These are phyloP conservation scores for Agelas oroides DNA, from an alignment of 37 sponge, comb jelly and placozoan species.

Conservation along the genomic window DNA sequence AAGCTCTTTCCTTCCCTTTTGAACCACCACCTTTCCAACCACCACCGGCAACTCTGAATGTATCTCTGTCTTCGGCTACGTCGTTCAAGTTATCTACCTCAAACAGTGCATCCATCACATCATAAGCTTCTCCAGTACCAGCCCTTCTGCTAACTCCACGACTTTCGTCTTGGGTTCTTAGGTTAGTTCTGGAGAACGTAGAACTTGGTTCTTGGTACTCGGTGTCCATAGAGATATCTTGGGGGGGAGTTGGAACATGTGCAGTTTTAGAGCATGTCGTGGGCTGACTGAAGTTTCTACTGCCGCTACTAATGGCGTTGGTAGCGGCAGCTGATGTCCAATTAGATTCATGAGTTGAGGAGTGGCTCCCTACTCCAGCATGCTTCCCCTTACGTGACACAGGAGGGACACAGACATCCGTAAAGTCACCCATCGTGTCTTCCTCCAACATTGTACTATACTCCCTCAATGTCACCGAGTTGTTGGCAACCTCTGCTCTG, in stretches of 20 bases:
- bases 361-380: no score
- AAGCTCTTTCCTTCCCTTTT: not conserved
- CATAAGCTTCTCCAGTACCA: not conserved
- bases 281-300: no score
- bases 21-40: not conserved
- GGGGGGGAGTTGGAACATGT: not conserved
- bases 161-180: no score
- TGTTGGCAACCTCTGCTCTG: no score
- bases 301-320: no score
- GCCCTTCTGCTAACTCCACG: not conserved
- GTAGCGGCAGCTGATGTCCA: no score
- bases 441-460: no score
- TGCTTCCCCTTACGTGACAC: no score
- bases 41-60: slow-evolving; percentile 8
- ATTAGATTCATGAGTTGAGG: no score
- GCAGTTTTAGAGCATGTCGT: not conserved
- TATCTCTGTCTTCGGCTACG: slow-evolving; percentile 27
- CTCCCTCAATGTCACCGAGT: not conserved
- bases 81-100: slow-evolving; percentile 36
- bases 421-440: no score
- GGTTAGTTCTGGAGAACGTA: not conserved
- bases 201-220: not conserved
- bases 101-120: slow-evolving; percentile 64
- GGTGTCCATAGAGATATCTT: not conserved
- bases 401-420: no score